phyloP scores from a whole-genome alignment of 2,888 invertebrate genomes.

The Acholoe squamosa region DNA sequence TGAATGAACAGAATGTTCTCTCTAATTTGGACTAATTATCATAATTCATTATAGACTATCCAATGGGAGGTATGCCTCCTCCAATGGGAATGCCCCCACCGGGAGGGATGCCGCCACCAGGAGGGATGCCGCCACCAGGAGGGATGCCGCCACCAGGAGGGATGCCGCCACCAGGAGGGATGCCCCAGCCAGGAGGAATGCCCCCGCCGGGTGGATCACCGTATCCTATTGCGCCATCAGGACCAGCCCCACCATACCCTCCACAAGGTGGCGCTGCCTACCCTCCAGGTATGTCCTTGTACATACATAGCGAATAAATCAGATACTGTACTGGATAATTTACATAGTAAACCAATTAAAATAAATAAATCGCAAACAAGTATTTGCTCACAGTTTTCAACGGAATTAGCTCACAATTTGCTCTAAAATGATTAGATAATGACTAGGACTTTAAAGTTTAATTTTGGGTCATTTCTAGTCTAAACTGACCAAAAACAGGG shows the following conservation, averaged over 20 bases:
- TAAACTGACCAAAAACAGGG: too few species aligned
- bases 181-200: constrained; percentile 1
- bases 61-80: constrained; percentile 7
- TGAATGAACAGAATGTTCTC: background rate
- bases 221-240: background rate
- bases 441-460: too few species aligned
- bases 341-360: too few species aligned
- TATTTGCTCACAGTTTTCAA: too few species aligned
- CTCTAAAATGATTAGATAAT: too few species aligned
- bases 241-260: background rate
- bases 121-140: background rate
- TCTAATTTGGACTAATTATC: background rate
- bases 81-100: background rate
- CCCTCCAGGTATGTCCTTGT: constrained; percentile 20
- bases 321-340: too few species aligned
- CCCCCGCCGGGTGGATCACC: background rate
- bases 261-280: constrained; percentile 9
- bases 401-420: too few species aligned
- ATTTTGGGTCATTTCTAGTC: too few species aligned
- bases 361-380: too few species aligned
- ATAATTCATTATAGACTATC: background rate
- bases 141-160: background rate
- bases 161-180: background rate
- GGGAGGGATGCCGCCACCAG: constrained; percentile 9
- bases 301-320: too few species aligned